Conservation (phyloP, 2,113 vertebrate genomes). For the Dasyprocta punctata region DNA sequence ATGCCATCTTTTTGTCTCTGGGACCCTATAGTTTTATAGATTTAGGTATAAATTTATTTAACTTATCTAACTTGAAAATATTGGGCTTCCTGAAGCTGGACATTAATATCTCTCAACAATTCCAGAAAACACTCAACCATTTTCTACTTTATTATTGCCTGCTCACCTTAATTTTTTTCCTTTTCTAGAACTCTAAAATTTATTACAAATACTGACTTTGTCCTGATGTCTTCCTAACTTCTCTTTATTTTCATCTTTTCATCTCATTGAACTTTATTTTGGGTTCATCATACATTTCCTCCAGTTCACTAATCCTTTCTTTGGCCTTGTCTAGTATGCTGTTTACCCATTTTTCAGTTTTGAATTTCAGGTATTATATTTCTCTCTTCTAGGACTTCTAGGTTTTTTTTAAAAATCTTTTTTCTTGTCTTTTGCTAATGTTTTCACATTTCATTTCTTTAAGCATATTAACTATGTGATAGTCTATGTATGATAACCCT, state of each 20-base stretch:
- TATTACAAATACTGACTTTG: background rate
- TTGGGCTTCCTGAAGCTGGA: background rate
- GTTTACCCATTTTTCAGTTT: background rate
- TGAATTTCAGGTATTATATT: background rate
- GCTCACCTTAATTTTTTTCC: background rate
- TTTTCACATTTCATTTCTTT: constrained; percentile 15
- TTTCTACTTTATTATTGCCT: background rate
- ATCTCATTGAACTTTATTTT: background rate
- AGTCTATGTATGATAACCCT: background rate
- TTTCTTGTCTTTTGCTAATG: background rate
- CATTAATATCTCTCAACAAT: background rate
- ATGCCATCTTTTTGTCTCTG: background rate
- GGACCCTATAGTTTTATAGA: background rate
- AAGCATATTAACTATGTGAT: background rate
- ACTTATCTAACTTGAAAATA: background rate
- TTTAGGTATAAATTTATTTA: background rate
- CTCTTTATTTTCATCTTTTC: background rate
- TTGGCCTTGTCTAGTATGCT: constrained; percentile 33
- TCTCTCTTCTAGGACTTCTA: background rate
- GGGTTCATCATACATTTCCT: background rate
- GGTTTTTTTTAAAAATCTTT: background rate
- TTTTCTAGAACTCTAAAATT: background rate
- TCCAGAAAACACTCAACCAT: background rate
- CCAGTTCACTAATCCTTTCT: constrained; percentile 57
- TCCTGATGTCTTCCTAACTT: background rate